A percentile compares a stretch with the other conserved stretches of the same genome.
Conservation (phyloP, 2,113 vertebrate genomes). For the Hyperopisus bebe region DNA sequence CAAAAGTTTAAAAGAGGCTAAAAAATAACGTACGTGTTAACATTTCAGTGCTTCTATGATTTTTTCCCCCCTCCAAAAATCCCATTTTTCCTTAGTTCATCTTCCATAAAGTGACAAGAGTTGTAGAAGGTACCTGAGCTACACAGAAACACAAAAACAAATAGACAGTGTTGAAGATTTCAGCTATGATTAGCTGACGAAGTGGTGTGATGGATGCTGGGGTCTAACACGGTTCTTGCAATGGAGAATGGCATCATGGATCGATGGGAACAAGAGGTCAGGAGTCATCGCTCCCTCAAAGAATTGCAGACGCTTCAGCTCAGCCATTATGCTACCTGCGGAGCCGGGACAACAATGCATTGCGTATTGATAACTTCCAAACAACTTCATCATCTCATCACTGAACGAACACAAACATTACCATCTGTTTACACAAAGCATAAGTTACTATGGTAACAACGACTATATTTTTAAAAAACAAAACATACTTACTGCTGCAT, state of each 20-base stretch:
- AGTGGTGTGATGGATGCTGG: background rate
- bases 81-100: background rate
- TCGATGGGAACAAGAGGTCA: conserved; percentile 73
- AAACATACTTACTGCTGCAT: conserved; percentile 70
- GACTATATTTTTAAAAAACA: background rate
- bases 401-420: background rate
- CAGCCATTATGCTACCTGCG: conserved; percentile 69
- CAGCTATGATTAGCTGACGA: background rate
- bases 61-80: background rate
- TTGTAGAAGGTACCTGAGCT: background rate
- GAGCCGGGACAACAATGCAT: conserved; percentile 24
- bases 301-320: conserved; percentile 73
- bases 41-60: background rate
- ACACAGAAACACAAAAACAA: background rate
- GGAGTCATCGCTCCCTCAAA: conserved; percentile 62
- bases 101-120: background rate
- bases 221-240: conserved; percentile 45
- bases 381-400: background rate
- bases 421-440: background rate
- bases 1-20: background rate
- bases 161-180: background rate
- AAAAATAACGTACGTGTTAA: background rate
- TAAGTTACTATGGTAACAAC: background rate
- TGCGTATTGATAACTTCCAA: background rate
- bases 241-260: conserved; percentile 81